These are phyloP conservation scores for Aphelocoma californica DNA, from an alignment of 2,797 vertebrate genomes.

Conservation along the genomic window DNA sequence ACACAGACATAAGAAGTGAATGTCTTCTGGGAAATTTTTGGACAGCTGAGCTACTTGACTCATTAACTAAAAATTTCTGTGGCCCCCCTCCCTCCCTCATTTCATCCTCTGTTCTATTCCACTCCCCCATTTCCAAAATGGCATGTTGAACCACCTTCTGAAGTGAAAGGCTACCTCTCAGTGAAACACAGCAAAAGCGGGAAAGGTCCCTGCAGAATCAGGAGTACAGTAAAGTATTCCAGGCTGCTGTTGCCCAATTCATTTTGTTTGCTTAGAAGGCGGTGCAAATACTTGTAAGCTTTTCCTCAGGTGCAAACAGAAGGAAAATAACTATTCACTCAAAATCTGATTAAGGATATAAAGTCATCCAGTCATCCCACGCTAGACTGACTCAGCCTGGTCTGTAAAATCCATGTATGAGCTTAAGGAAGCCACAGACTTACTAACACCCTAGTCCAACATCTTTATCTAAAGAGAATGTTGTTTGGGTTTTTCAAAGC, in stretches of 20 bases:
- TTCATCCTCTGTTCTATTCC: neutral
- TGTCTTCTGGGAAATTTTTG: conserved; percentile 26
- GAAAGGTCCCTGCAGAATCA: neutral
- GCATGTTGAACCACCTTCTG: neutral
- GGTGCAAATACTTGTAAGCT: conserved; percentile 34
- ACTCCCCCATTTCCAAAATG: neutral
- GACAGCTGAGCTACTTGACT: conserved; percentile 7
- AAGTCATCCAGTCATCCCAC: conserved; percentile 48
- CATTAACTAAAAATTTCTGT: conserved; percentile 1
- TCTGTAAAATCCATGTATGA: conserved; percentile 29
- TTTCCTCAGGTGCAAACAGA: conserved; percentile 60
- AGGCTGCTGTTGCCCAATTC: neutral
- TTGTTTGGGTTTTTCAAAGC: conserved; percentile 23
- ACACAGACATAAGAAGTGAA: neutral
- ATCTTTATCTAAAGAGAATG: conserved; percentile 24
- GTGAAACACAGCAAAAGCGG: neutral
- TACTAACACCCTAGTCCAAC: neutral
- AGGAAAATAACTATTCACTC: conserved; percentile 49
- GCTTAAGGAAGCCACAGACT: conserved; percentile 33
- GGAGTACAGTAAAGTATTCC: neutral
- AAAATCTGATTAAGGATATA: conserved; percentile 46
- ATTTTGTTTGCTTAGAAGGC: conserved; percentile 40
- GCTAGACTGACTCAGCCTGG: conserved; percentile 43
- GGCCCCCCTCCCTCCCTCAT: fast-evolving
- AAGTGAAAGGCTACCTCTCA: neutral